phyloP scores from a whole-genome alignment of 2,797 vertebrate species.

The Chanos chanos region DNA sequence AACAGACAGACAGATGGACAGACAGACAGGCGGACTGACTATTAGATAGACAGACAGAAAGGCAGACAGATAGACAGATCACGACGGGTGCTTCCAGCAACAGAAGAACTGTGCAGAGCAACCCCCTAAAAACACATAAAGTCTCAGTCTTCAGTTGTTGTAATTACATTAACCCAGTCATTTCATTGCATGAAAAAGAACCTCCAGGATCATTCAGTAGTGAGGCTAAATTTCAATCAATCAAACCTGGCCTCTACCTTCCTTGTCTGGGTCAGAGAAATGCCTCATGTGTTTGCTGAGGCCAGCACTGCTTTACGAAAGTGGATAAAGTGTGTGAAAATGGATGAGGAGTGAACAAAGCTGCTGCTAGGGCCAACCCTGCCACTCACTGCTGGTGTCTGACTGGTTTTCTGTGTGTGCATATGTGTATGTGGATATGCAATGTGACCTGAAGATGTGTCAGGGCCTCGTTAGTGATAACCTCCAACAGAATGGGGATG shows the following conservation, averaged over 20 bases:
- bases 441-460: too few relatives aligned
- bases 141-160: neutral
- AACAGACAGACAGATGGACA: too few relatives aligned
- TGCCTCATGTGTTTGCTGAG: constrained; percentile 63
- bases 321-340: constrained; percentile 37
- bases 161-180: constrained; percentile 9
- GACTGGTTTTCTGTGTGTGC: too few relatives aligned
- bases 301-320: constrained; percentile 61
- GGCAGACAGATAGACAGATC: too few relatives aligned
- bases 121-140: neutral
- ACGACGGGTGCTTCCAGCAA: too few relatives aligned
- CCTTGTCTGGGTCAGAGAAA: constrained; percentile 47
- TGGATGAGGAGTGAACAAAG: constrained; percentile 15
- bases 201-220: neutral
- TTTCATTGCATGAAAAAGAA: neutral
- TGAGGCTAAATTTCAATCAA: constrained; percentile 22
- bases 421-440: too few relatives aligned
- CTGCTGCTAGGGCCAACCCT: neutral
- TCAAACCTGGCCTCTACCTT: constrained; percentile 21
- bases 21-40: too few relatives aligned
- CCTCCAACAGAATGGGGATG: too few relatives aligned
- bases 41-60: too few relatives aligned
- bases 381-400: neutral
- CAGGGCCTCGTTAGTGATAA: too few relatives aligned
- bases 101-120: constrained; percentile 11